These are phyloP conservation scores for Fistularia tabacaria DNA, from an alignment of 2,797 vertebrate genomes.

Conservation along the genomic window DNA sequence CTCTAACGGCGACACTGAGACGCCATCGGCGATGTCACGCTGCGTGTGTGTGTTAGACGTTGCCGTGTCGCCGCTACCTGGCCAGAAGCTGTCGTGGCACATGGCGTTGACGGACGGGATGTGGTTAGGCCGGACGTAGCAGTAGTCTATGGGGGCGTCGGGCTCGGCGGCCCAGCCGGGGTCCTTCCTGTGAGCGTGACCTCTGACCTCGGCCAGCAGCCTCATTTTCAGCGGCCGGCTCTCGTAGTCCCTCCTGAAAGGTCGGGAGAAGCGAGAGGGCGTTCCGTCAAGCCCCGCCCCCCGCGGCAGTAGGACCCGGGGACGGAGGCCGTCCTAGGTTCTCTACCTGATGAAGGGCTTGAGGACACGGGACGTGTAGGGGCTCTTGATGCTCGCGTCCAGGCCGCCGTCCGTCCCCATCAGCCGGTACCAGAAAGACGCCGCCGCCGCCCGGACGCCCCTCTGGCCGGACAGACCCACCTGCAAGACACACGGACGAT, in stretches of 20 bases:
- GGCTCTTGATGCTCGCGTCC: conserved; percentile 89
- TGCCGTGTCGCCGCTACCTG: conserved; percentile 72
- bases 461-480: conserved; percentile 73
- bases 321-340: neutral
- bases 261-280: neutral
- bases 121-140: conserved; percentile 92
- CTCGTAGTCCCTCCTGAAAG: conserved; percentile 87
- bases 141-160: conserved; percentile 89
- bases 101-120: conserved; percentile 95
- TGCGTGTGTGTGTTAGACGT: neutral
- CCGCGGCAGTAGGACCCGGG: neutral
- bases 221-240: conserved; percentile 84
- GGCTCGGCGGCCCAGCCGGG: conserved; percentile 80
- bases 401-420: conserved; percentile 82
- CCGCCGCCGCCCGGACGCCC: conserved; percentile 69
- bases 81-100: conserved; percentile 97
- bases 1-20: too few species aligned
- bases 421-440: conserved; percentile 89
- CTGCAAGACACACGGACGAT: conserved; percentile 46
- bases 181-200: conserved; percentile 75
- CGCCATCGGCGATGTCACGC: neutral
- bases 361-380: conserved; percentile 85
- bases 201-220: conserved; percentile 85
- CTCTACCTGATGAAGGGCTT: conserved; percentile 60
- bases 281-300: neutral